Evolutionary conservation across 1,140 invertebrate genomes (phyloP), one percentile per base, ranked within the genome.

Genomic region (Macrocentrus cingulum): DNA sequence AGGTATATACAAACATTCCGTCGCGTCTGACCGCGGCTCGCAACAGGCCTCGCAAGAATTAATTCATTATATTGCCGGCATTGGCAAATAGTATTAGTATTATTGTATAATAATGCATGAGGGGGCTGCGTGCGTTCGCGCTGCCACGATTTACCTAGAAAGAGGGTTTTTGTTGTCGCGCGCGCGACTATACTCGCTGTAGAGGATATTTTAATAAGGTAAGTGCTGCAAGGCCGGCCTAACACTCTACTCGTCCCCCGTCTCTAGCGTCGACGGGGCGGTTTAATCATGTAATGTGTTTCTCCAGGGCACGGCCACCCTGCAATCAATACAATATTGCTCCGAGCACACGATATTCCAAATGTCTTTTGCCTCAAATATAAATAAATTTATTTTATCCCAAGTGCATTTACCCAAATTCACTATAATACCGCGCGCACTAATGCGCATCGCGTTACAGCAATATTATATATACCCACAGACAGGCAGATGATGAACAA

Each of bases 221-320:
- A 79, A 80, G 76, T 80, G 76, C 76, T 78, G 70, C 74, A 76
- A 76, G 74, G 70, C 68, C 61, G 65, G 63, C 68, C 67, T 62
- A 71, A 69, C 65, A 49, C 49, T 22, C 20, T n/a, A n/a, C n/a
- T 29, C 37, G 20, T n/a, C 19, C 48, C 45, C 42, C 13, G 23
- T 39, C 18, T 23, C n/a, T n/a, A n/a, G 25, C 42, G 20, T 41
- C 46, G 19, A 42, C 32, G 18, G 39, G 34, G n/a, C 65, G 71
- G 75, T 80, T 79, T 80, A 80, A 80, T 80, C 76, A 80, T 79
- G 76, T 80, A 80, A 80, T 79, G 77, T 76, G 76, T 75, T 79
- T 44, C 48, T 51, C 67, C 66, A 22, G 71, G 74, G 74, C 65
- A 68, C 67, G 70, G 71, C 74, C 65, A 67, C 65, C 67, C 63